Base-by-base conservation (phyloP, 2,113 vertebrate species). In the Halichoeres trimaculatus region DNA sequence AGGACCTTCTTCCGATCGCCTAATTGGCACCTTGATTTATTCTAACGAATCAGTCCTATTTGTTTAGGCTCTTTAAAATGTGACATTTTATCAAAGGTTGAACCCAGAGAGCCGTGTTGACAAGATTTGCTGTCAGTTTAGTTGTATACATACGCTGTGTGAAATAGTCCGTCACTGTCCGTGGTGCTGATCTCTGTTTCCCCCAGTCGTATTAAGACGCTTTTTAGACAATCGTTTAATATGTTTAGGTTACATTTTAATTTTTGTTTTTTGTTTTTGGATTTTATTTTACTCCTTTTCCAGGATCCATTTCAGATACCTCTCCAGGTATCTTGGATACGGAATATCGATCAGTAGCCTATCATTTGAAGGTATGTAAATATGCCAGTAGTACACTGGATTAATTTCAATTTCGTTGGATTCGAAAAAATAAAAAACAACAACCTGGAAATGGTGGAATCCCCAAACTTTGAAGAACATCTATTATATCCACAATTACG, bases 161-260 rank as follows among this genome's bases (percentile, higher is more conserved):
- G n/a, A 50, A 23, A 5, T 1, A 41, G 24, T 9, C 4, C 19
- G 80, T 67, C 78, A 1, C 78, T 87, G 80, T 88, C 84, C 80
- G 60, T 36, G 74, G 83, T 84, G 67, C 85, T 89, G 81, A 86
- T 62, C 48, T 34, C 59, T 20, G 56, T 45, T 54, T 41, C 19
- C 23, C 6, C 30, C 36, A 48, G 36, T 59, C n/a, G 45, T 4
- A 57, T 26, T 38, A 24, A 58, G 45, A 26, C 45, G 10, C 24
- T 65, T 57, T 66, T 51, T 50, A 24, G 76, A 56, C 40, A 36
- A 55, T 8, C 50, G 40, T 3, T 12, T 14, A 5, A 13, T 40
- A 5, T 13, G n/a, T 30, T 30, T 30, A 30, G 6, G 3, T 4
- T 30, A 30, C 6, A 30, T 30, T 30, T 6, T 6, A 30, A 3